Conservation (phyloP, 1,140 invertebrate species). For the Conopomorpha cramerella region DNA sequence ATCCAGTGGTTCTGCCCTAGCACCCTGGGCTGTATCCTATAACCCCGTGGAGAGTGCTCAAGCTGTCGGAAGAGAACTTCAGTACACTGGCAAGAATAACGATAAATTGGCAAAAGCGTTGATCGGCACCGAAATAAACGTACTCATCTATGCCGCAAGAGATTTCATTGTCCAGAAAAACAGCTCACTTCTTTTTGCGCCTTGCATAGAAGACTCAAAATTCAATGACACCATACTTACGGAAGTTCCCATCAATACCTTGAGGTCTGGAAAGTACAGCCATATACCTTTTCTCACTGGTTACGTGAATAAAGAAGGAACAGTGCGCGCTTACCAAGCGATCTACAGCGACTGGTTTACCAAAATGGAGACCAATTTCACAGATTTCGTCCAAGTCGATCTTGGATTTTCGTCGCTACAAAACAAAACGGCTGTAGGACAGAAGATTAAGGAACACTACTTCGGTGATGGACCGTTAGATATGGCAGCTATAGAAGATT, state of each 20-base stretch:
- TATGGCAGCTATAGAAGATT: constrained; percentile 36
- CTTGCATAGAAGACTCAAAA: constrained; percentile 31
- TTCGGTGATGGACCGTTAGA: constrained; percentile 20
- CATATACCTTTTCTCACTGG: constrained; percentile 35
- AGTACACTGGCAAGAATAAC: constrained; percentile 17
- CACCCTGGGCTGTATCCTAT: constrained; percentile 68
- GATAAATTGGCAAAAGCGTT: constrained; percentile 21
- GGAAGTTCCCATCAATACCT: constrained; percentile 27
- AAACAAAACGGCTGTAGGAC: constrained; percentile 14
- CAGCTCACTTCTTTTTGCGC: constrained; percentile 30
- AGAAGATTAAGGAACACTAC: constrained; percentile 28
- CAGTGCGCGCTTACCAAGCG: constrained; percentile 24
- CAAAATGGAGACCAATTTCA: constrained; percentile 31
- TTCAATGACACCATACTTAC: constrained; percentile 22
- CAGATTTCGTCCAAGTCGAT: constrained; percentile 29
- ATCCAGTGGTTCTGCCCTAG: constrained; percentile 68
- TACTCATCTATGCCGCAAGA: constrained; percentile 14
- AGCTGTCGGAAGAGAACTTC: constrained; percentile 23
- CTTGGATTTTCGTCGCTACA: constrained; percentile 14
- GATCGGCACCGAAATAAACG: constrained; percentile 13
- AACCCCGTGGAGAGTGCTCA: constrained; percentile 54
- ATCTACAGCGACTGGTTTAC: constrained; percentile 18
- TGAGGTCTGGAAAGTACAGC: constrained; percentile 28
- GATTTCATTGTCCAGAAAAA: constrained; percentile 29
- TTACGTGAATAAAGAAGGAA: constrained; percentile 36